Base-by-base conservation (phyloP, 1,140 invertebrate genomes). In the Stratiolaelaps scimitus region DNA sequence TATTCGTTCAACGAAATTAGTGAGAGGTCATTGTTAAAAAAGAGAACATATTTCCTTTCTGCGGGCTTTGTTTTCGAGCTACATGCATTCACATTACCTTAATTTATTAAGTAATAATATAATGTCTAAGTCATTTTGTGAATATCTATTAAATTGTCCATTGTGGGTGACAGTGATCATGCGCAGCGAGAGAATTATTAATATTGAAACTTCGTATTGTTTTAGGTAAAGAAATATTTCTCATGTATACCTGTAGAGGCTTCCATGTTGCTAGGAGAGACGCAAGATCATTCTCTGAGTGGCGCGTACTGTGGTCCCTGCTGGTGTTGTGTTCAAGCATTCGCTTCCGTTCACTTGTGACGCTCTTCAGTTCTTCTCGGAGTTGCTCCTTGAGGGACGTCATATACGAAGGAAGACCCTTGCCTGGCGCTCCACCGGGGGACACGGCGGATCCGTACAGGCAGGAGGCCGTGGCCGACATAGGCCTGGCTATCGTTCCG, bases 301-400 rank as follows among this genome's bases (percentile, higher is more conserved):
- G 74, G 69, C 20, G 71, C 70, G 64, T 73, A 69, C 56, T 60
- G 47, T 69, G 43, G 15, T 66, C 74, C 69, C 65, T 74, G 69
- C 65, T 73, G 74, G 60, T 76, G 74, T 48, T 74, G 64, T 69
- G 70, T 69, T 78, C 77, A 44, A 78, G 71, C 68, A 76, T 71
- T 34, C 74, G 71, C 65, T 75, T 71, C 46, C 77, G 65, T 56
- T 78, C 76, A 65, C 74, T 72, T 10, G 77, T 76, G 7, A 76
- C 77, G n/a, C 75, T 72, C 69, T 78, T 75, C 28, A 81, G 70
- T 70, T 82, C 81, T 67, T 81, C 80, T 67, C 78, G 75, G n/a
- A 82, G 72, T 66, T 80, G 75, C 65, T 79, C 78, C 69, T 81
- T 79, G 30, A 81, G 71, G 34, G 73, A 77, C 70, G 78, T 78